Evolutionary conservation across 2,888 invertebrate genomes (phyloP), one percentile per base, ranked within the genome.

Genomic region (Tromatobia lineatoria): DNA sequence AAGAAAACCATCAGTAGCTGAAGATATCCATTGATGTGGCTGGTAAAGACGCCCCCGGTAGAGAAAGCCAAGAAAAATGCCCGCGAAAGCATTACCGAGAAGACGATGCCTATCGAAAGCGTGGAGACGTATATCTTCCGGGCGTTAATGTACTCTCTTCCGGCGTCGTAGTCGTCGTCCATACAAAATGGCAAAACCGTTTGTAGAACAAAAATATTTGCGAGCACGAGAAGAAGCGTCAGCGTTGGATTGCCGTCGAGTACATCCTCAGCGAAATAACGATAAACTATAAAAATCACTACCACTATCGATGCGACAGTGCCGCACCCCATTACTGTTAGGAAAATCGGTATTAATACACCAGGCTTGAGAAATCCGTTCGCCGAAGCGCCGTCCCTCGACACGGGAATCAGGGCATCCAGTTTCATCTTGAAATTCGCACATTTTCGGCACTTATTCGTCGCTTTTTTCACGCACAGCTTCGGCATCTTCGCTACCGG

Each of bases 1-100:
- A 96, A 96, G 64, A 96, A 94, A 78, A 95, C 95, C 87, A 96
- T 94, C 18, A 96, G 94, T 0, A 95, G 94, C 90, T 96, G 96
- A 8, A 96, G 95, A 54, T 96, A 95, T 3, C 97, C 97, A 85
- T 96, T 96, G 10, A 96, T 95, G 89, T 96, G 96, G 4, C 96
- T 96, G 85, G 96, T 95, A 86, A 96, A 96, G 0, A 96, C 96
- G 0, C 96, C 95, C 82, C 96, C 96, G 82, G 95, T 96, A 66
- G 96, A 95, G 1, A 96, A 96, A 0, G 96, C 95, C 66, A 97
- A 92, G 93, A 96, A 95, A 7, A 96, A 94, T 1, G 95, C 94
- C 18, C 96, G 94, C 11, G 96, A 95, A 8, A 96, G 93, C 89
- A 96, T 94, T 38, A 96, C 93, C 1, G 96, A 96, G 90, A 96